Conservation (phyloP, 1,140 invertebrate species). For the Pogonognathellus flavescens region DNA sequence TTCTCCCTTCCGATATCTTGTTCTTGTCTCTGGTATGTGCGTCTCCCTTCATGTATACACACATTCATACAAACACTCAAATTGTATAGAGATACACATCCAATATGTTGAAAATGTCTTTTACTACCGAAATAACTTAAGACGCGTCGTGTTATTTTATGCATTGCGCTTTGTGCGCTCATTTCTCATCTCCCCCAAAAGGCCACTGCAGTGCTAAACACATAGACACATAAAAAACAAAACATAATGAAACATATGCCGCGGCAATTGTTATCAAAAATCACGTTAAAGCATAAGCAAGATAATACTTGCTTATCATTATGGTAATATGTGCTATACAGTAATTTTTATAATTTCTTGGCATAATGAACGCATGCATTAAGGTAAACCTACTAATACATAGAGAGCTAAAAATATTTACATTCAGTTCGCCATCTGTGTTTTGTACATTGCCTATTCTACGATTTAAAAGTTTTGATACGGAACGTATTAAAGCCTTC, state of each 20-base stretch:
- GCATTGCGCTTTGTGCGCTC: not conserved
- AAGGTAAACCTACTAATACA: not conserved
- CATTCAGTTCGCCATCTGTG: slow-evolving; percentile 13
- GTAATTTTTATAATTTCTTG: not conserved
- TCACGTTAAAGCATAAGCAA: too few relatives aligned
- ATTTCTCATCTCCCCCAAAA: not conserved
- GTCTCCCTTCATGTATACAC: too few relatives aligned
- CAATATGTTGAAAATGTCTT: not conserved
- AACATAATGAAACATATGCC: slow-evolving; percentile 19
- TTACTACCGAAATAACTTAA: not conserved
- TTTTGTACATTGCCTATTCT: not conserved
- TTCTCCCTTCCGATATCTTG: too few relatives aligned
- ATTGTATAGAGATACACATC: too few relatives aligned
- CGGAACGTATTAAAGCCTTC: slow-evolving; percentile 3
- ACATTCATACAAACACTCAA: too few relatives aligned
- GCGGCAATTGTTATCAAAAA: not conserved
- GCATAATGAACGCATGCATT: not conserved
- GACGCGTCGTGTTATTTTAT: not conserved
- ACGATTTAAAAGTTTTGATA: not conserved
- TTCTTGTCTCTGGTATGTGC: too few relatives aligned
- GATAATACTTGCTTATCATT: too few relatives aligned
- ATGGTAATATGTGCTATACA: not conserved
- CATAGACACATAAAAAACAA: not conserved
- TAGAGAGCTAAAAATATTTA: not conserved
- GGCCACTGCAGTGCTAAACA: not conserved